Evolutionary conservation across 2,888 invertebrate genomes (phyloP).

Genomic region (Athalia cordata): DNA sequence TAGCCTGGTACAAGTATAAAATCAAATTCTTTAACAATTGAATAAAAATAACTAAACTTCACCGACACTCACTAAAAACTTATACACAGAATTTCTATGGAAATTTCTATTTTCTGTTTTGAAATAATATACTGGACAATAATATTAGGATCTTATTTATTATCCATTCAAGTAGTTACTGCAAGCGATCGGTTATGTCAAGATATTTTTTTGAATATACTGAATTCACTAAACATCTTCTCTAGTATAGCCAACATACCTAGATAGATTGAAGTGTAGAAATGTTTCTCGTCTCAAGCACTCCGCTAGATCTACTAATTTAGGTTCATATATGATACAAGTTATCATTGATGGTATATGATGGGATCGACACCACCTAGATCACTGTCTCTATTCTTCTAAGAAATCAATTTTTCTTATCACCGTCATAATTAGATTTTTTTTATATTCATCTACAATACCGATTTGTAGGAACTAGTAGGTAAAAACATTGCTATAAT

Average conservation of each 20-base stretch:
- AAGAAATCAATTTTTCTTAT: constrained; percentile 18
- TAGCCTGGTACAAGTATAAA: constrained; percentile 19
- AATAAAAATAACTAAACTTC: neutral
- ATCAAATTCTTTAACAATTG: constrained; percentile 20
- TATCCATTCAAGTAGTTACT: constrained; percentile 6
- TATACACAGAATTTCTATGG: neutral
- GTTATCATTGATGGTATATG: constrained; percentile 1
- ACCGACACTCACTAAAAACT: constrained; percentile 1
- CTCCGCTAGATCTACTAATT: constrained; percentile 5
- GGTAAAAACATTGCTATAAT: neutral
- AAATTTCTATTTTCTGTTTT: neutral
- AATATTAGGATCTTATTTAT: constrained; percentile 11
- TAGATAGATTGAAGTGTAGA: constrained; percentile 12
- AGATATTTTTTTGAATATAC: constrained; percentile 1
- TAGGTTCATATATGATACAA: constrained; percentile 21
- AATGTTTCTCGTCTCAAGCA: constrained; percentile 13
- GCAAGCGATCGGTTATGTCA: neutral
- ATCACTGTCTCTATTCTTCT: constrained; percentile 14
- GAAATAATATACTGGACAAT: constrained; percentile 16
- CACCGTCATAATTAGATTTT: neutral
- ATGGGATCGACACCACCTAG: constrained; percentile 28
- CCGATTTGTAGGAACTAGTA: constrained; percentile 17
- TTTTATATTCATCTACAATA: constrained; percentile 15
- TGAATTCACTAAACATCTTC: constrained; percentile 7
- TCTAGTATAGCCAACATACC: neutral